Percentiles rank a stretch among this genome's conserved stretches.
Evolutionary conservation across 2,888 invertebrate species (phyloP).

Genomic region (Brachypterus glaber): DNA sequence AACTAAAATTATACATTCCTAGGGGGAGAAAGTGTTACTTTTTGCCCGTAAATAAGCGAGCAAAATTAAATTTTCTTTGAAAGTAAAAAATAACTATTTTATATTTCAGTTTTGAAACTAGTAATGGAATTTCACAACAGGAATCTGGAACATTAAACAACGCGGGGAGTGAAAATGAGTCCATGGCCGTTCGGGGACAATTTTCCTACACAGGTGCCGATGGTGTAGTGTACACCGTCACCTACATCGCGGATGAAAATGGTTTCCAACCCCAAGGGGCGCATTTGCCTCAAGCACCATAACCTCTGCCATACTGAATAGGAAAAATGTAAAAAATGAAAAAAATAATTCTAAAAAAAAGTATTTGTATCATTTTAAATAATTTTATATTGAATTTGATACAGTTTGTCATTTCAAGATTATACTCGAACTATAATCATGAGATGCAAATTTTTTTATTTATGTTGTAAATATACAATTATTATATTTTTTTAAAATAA

Average conservation of each 20-base stretch:
- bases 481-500: too few relatives aligned
- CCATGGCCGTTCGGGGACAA: conserved; percentile 53
- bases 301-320: background rate
- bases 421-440: background rate
- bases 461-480: too few relatives aligned
- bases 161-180: conserved; percentile 53
- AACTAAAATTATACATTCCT: too few relatives aligned
- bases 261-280: conserved; percentile 48
- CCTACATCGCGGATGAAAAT: conserved; percentile 52
- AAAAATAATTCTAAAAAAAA: too few relatives aligned
- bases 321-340: too few relatives aligned
- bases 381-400: background rate
- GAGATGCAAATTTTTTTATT: too few relatives aligned
- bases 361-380: too few relatives aligned
- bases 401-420: background rate
- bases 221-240: conserved; percentile 54
- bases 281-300: conserved; percentile 35
- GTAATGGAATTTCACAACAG: conserved; percentile 27
- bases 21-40: too few relatives aligned
- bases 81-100: too few relatives aligned
- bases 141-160: conserved; percentile 2
- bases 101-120: conserved; percentile 34
- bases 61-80: too few relatives aligned
- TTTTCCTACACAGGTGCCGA: conserved; percentile 55
- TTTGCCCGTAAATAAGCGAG: too few relatives aligned